Percentiles rank a stretch among this genome's conserved stretches.
Conservation (phyloP, 2,113 vertebrate genomes). For the Daubentonia madagascariensis region DNA sequence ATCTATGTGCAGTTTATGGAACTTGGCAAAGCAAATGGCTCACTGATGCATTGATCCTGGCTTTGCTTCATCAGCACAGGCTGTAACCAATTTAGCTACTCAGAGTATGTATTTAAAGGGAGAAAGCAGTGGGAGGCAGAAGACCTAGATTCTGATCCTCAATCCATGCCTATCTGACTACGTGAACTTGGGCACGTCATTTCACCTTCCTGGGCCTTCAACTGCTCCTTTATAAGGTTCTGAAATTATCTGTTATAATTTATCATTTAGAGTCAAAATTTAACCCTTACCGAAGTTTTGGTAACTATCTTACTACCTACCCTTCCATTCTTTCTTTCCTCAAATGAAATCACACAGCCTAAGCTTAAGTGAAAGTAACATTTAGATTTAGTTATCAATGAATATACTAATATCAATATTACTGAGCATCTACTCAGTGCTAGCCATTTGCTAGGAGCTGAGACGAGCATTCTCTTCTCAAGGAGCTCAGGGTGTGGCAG, state of each 20-base stretch:
- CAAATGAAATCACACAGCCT: neutral
- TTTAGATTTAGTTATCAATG: neutral
- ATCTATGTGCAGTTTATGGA: neutral
- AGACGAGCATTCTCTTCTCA: neutral
- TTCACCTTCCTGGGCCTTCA: neutral
- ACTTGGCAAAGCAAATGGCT: neutral
- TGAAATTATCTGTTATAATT: neutral
- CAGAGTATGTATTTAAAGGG: neutral
- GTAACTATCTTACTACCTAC: neutral
- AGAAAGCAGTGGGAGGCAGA: neutral
- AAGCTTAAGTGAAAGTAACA: neutral
- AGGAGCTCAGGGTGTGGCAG: neutral
- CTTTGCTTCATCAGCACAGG: neutral
- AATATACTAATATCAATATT: neutral
- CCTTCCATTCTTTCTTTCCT: neutral
- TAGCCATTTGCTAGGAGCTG: neutral
- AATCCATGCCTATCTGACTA: neutral
- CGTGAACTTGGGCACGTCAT: neutral
- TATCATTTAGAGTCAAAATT: neutral
- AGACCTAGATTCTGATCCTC: constrained; percentile 25
- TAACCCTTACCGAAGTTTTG: neutral
- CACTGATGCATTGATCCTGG: neutral
- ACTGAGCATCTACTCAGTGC: neutral
- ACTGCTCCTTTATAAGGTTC: neutral
- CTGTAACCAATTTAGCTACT: constrained; percentile 16